Percentiles rank a stretch among this genome's conserved stretches.
Conservation (phyloP, 53 echinoderm and acorn worm genomes). For the Paracentrotus lividus region DNA sequence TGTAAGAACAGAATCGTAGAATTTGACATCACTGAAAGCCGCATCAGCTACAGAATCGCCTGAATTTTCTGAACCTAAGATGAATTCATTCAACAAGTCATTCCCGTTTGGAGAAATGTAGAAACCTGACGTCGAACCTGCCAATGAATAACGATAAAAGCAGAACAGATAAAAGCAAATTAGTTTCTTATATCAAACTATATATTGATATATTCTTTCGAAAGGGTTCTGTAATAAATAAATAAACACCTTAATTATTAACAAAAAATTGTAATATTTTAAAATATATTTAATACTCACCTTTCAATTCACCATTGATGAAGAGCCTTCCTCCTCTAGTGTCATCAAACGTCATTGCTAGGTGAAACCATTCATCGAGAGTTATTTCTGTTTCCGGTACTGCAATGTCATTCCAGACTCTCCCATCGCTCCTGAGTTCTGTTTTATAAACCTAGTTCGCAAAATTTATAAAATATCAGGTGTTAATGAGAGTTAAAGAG, state of each 20-base stretch:
- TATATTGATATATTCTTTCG: too few relatives aligned
- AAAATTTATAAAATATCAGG: too few relatives aligned
- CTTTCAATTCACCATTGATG: slow-evolving; percentile 35
- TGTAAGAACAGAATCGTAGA: slow-evolving; percentile 49
- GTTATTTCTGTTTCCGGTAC: neutral
- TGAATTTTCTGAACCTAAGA: neutral
- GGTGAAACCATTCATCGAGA: slow-evolving; percentile 36
- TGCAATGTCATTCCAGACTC: neutral
- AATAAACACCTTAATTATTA: too few relatives aligned
- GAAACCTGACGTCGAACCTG: neutral
- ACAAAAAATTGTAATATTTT: too few relatives aligned
- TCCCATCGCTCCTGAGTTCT: slow-evolving; percentile 62
- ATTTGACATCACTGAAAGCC: slow-evolving; percentile 60
- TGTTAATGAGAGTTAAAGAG: too few relatives aligned
- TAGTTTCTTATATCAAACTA: too few relatives aligned
- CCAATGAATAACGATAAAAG: neutral
- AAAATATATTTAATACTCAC: too few relatives aligned
- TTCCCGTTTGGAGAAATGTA: neutral
- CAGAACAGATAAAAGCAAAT: too few relatives aligned
- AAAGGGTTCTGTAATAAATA: too few relatives aligned
- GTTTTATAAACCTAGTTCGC: too few relatives aligned
- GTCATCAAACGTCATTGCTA: slow-evolving; percentile 44
- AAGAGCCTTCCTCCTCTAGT: slow-evolving; percentile 26
- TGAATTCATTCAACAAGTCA: neutral
- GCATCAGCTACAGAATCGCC: neutral